Conservation (phyloP, 2,797 vertebrate species). For the Carcharodon carcharias region DNA sequence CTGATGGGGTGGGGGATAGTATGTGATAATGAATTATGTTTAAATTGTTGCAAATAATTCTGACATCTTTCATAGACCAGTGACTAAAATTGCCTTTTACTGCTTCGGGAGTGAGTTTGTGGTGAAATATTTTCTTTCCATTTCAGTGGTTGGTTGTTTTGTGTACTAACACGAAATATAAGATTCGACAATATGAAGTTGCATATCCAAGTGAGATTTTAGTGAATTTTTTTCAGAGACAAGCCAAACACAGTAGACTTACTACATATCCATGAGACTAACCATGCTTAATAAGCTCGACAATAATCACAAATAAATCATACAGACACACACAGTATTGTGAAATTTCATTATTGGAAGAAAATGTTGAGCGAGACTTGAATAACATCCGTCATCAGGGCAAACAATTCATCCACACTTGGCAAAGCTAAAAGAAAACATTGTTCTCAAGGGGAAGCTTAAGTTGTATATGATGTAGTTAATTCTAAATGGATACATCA, state of each 20-base stretch:
- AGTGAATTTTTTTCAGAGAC: neutral
- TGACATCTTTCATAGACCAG: too few species aligned
- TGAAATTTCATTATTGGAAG: neutral
- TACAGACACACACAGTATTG: neutral
- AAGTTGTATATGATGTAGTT: neutral
- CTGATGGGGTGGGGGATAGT: too few species aligned
- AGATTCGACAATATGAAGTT: neutral
- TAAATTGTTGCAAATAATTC: neutral
- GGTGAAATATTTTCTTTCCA: neutral
- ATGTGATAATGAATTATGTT: neutral
- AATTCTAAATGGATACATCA: neutral
- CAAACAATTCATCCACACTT: neutral
- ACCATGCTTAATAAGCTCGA: neutral
- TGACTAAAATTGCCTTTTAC: neutral
- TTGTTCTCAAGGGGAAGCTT: neutral
- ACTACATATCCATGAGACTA: neutral
- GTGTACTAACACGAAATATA: neutral
- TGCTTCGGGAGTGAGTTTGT: neutral
- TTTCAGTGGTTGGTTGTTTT: neutral
- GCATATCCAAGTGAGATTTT: neutral
- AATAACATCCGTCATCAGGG: neutral
- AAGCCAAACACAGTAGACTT: neutral
- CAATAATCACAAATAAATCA: neutral
- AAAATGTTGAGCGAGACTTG: neutral
- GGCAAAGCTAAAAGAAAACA: constrained; percentile 2